Conservation (phyloP, 2,797 vertebrate genomes). For the Syngnathus rostellatus region DNA sequence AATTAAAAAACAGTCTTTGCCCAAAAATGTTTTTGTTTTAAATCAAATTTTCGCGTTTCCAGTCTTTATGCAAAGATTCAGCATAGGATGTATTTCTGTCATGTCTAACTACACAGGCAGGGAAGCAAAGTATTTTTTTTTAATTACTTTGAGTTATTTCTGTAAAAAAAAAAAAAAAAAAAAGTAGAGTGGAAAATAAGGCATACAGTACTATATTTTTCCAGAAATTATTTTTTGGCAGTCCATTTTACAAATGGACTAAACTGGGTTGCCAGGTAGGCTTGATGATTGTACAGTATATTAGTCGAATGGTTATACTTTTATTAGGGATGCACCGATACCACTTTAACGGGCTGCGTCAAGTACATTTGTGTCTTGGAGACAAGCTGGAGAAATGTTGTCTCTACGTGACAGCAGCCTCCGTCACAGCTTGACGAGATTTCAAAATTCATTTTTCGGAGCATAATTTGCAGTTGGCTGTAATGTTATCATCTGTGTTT, state of each 20-base stretch:
- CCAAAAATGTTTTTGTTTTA: neutral
- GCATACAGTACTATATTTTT: slow-evolving; percentile 25
- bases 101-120: neutral
- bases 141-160: neutral
- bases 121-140: neutral
- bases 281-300: slow-evolving; percentile 42
- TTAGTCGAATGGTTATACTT: slow-evolving; percentile 30
- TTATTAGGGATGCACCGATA: slow-evolving; percentile 10
- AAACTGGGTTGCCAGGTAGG: slow-evolving; percentile 26
- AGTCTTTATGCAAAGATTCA: neutral
- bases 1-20: neutral
- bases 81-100: slow-evolving; percentile 2
- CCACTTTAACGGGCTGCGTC: neutral
- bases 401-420: too few relatives aligned
- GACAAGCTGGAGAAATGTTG: too few relatives aligned
- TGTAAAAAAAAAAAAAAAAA: slow-evolving; percentile 3
- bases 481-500: too few relatives aligned
- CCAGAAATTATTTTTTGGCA: slow-evolving; percentile 40
- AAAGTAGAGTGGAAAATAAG: slow-evolving; percentile 5
- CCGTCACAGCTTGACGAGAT: too few relatives aligned
- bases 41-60: neutral
- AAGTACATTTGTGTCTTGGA: too few relatives aligned
- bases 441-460: too few relatives aligned
- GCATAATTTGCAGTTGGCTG: too few relatives aligned
- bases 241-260: slow-evolving; percentile 28